Base-by-base conservation (phyloP, 2,888 invertebrate genomes). In the Eledona agricola region DNA sequence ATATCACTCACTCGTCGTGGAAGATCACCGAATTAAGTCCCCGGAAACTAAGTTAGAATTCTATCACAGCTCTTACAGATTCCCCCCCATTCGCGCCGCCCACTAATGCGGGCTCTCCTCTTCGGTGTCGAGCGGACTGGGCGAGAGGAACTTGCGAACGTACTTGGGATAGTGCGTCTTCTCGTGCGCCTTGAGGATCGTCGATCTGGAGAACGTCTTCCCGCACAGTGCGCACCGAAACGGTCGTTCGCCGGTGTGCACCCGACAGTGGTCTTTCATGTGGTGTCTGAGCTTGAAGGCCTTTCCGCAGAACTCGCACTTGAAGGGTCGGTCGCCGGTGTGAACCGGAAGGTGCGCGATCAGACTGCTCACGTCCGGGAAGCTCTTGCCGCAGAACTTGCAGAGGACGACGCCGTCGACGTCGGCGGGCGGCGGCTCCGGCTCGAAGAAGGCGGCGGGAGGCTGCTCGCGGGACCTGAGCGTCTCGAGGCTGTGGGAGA, bases 221-320 rank as follows among this genome's bases (percentile, higher is more conserved):
- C 93, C 93, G 78, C 93, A 93, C 66, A 93, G 81, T 57, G 88
- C 86, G 78, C 93, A 93, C 67, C 92, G 85, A 81, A 93, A 93
- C 31, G 93, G 93, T 65, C 93, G 82, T 77, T 93, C 93, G 64
- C 93, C 93, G 66, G 93, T 93, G 77, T 93, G 93, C 59, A 93
- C 93, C 72, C 93, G 86, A 80, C 92, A 93, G 76, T 93, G 93
- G 80, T 93, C 93, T 79, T 93, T 93, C 93, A 93, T 93, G 80
- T 93, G 93, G 77, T 93, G 93, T 58, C 93, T 83, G 72, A 93
- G 80, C 77, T 93, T 93, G 82, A 93, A 93, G 66, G 93, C 93
- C 79, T 93, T 93, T 60, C 93, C 93, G 79, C 93, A 93, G 80
- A 92, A 93, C 78, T 93, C 93, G 81, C 93, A 93, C 80, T 92